phyloP scores from a whole-genome alignment of 2,888 invertebrate species.

The Thalpophila matura region DNA sequence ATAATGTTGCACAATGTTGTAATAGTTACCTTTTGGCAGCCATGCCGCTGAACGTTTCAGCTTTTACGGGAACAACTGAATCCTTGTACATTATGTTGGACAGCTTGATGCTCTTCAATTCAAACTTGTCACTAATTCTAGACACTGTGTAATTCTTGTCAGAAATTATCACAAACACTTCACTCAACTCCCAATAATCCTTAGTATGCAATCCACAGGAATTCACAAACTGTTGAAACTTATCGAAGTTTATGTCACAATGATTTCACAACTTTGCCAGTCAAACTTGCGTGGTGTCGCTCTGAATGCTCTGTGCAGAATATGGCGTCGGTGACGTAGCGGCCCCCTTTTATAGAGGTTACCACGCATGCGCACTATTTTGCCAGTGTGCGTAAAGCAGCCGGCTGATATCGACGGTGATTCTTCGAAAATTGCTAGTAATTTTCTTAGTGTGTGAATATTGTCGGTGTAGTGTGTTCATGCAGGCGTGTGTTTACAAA shows the following conservation, averaged over 20 bases:
- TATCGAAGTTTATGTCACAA: conserved; percentile 84
- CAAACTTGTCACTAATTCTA: conserved; percentile 77
- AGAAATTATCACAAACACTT: conserved; percentile 74
- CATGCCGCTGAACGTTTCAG: conserved; percentile 86
- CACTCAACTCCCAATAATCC: conserved; percentile 68
- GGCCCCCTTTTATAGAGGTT: conserved; percentile 68
- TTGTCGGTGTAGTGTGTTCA: conserved; percentile 66
- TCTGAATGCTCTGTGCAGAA: conserved; percentile 72
- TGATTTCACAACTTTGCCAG: conserved; percentile 82
- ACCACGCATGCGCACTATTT: conserved; percentile 68
- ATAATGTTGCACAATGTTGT: conserved; percentile 56
- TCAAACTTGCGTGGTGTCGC: conserved; percentile 73
- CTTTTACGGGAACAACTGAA: conserved; percentile 84
- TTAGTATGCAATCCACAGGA: conserved; percentile 69
- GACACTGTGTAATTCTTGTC: conserved; percentile 55
- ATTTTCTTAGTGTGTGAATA: conserved; percentile 66
- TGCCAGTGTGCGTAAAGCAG: conserved; percentile 79
- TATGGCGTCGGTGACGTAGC: conserved; percentile 69
- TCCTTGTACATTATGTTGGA: conserved; percentile 85
- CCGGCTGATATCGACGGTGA: conserved; percentile 71
- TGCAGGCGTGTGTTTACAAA: conserved; percentile 53
- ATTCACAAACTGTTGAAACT: conserved; percentile 66
- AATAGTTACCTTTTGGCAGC: conserved; percentile 86
- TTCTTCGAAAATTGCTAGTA: conserved; percentile 81
- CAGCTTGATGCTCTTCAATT: conserved; percentile 80